Conservation (phyloP, 2,888 invertebrate genomes). For the Apotomis turbidana region DNA sequence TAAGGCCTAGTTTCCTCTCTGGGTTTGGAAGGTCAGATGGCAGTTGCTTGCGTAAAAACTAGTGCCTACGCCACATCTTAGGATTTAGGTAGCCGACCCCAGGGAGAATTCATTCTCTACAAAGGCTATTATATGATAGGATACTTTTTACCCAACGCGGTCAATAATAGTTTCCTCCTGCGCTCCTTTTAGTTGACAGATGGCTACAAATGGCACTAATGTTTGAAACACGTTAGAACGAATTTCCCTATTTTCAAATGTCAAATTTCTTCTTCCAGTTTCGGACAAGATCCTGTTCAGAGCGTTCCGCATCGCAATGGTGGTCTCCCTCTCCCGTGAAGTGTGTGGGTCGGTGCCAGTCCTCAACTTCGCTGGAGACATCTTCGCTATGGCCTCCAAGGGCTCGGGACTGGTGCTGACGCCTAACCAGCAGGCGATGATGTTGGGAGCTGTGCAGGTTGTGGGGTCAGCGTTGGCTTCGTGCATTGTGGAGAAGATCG, state of each 20-base stretch:
- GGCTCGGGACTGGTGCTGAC: conserved; percentile 59
- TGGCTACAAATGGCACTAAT: no score
- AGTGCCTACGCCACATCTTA: no score
- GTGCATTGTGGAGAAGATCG: conserved; percentile 67
- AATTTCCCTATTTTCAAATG: neutral
- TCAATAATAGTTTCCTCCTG: no score
- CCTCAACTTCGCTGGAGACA: conserved; percentile 73
- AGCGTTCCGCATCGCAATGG: conserved; percentile 67
- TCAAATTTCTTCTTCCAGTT: conserved; percentile 54
- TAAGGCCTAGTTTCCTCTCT: no score
- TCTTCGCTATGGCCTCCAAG: conserved; percentile 64
- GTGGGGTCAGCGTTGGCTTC: conserved; percentile 67
- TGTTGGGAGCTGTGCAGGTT: conserved; percentile 72
- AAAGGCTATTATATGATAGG: no score
- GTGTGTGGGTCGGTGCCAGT: conserved; percentile 73
- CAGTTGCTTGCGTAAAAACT: no score
- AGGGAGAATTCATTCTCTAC: no score
- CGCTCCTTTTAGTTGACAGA: no score
- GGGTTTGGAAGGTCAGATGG: no score
- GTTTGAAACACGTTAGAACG: no score
- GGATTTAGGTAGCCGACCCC: no score
- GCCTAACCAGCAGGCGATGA: conserved; percentile 76
- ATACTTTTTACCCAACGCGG: no score
- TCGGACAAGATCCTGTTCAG: conserved; percentile 65
- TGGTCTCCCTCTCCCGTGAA: conserved; percentile 64